Evolutionary conservation across 2,888 invertebrate genomes (phyloP).

Genomic region (Leptinotarsa tumamoca): DNA sequence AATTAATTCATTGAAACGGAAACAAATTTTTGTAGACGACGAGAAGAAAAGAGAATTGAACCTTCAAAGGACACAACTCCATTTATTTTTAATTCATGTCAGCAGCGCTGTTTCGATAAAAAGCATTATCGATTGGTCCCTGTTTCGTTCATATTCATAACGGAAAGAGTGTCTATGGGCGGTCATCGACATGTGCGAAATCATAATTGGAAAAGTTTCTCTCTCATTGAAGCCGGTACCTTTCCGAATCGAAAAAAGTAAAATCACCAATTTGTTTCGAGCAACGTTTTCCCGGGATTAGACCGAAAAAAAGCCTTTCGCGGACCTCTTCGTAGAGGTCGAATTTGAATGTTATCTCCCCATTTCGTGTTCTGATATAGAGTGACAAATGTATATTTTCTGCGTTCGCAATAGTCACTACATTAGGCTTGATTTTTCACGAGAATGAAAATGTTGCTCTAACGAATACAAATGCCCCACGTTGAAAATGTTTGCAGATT

Average conservation of each 20-base stretch:
- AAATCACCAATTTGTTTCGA: not conserved
- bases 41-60: not conserved
- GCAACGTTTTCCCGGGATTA: not conserved
- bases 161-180: not conserved
- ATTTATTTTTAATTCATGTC: not conserved
- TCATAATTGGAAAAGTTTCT: slow-evolving; percentile 18
- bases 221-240: not conserved
- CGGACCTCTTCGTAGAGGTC: not conserved
- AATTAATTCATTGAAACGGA: not conserved
- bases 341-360: slow-evolving; percentile 18
- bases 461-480: slow-evolving; percentile 35
- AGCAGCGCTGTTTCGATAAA: not conserved
- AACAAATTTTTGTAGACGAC: too few species aligned
- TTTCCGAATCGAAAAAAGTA: not conserved
- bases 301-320: not conserved
- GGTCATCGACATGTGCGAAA: not conserved
- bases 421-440: slow-evolving; percentile 34
- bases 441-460: slow-evolving; percentile 34
- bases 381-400: slow-evolving; percentile 17
- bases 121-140: not conserved
- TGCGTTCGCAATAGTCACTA: slow-evolving; percentile 34
- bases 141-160: not conserved
- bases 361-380: slow-evolving; percentile 1
- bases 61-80: not conserved
- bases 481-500: slow-evolving; percentile 24